phyloP scores from a whole-genome alignment of 2,797 vertebrate species.

The Anguilla marmorata region DNA sequence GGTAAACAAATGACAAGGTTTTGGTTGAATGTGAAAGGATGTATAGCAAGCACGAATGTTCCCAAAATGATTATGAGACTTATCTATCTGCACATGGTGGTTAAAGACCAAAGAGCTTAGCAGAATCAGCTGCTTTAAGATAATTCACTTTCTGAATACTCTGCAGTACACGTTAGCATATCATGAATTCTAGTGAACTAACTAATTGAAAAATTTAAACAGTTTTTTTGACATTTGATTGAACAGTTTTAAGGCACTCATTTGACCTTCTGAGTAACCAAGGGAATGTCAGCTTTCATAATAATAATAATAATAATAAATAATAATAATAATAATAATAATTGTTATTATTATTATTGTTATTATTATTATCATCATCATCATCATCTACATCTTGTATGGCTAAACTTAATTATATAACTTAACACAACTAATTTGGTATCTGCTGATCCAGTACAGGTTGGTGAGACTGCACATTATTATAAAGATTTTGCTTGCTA shows the following conservation, averaged over 20 bases:
- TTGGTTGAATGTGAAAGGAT: not conserved
- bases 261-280: not conserved
- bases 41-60: not conserved
- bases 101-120: not conserved
- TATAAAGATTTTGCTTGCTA: slow-evolving; percentile 35
- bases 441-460: slow-evolving; percentile 14
- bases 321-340: not conserved
- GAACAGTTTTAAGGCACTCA: not conserved
- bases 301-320: not conserved
- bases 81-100: not conserved
- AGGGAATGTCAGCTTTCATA: not conserved
- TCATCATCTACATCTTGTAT: not conserved
- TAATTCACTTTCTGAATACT: not conserved
- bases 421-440: not conserved
- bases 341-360: not conserved
- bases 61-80: not conserved
- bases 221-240: not conserved
- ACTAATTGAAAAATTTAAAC: not conserved
- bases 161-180: not conserved
- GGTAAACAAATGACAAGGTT: slow-evolving; percentile 11
- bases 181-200: not conserved
- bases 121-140: not conserved
- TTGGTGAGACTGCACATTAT: slow-evolving; percentile 50
- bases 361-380: not conserved
- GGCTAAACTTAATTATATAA: not conserved